Conservation (phyloP, 1,140 invertebrate genomes). For the Campoletis sonorensis region DNA sequence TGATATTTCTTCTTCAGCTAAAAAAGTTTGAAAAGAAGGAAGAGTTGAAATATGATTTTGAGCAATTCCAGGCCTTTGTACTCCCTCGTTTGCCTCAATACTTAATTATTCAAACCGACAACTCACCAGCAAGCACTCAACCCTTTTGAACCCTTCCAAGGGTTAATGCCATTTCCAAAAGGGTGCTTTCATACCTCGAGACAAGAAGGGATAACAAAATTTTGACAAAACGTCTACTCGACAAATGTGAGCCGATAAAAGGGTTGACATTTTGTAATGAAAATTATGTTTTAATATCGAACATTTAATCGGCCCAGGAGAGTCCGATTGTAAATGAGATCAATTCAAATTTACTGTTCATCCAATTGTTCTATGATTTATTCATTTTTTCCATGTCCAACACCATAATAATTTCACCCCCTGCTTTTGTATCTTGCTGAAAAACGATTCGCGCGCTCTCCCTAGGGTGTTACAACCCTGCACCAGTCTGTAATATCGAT, state of each 20-base stretch:
- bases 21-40: conserved; percentile 50
- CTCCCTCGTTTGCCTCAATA: neutral
- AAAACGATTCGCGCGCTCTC: conserved; percentile 26
- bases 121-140: conserved; percentile 51
- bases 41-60: neutral
- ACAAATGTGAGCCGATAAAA: neutral
- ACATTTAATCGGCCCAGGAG: too few relatives aligned
- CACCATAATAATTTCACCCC: neutral
- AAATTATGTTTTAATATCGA: neutral
- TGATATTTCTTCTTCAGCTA: neutral
- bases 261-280: conserved; percentile 26
- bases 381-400: too few relatives aligned
- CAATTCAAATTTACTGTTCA: neutral
- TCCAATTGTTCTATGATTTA: neutral
- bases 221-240: neutral
- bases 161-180: conserved; percentile 55
- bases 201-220: conserved; percentile 25
- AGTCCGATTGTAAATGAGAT: neutral
- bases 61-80: neutral
- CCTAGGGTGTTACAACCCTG: conserved; percentile 36
- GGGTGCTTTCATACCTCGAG: conserved; percentile 14
- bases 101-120: conserved; percentile 14
- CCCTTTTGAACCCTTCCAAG: conserved; percentile 58
- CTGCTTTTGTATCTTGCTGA: neutral
- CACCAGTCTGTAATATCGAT: conserved; percentile 24